phyloP scores from a whole-genome alignment of 1,140 invertebrate genomes.

The Bacillus rossius region DNA sequence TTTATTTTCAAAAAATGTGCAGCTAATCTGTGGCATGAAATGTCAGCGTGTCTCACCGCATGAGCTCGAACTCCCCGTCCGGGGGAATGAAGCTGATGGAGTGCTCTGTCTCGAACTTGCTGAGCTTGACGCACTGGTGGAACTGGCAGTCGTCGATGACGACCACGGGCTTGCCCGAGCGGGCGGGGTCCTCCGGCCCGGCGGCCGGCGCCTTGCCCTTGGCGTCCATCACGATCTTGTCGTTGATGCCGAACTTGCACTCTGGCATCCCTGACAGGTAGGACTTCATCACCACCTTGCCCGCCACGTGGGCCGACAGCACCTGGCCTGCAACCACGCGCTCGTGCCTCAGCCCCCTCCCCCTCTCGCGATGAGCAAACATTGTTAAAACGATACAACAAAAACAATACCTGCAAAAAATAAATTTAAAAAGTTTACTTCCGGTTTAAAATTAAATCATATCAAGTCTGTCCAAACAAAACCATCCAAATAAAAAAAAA shows the following conservation, averaged over 20 bases:
- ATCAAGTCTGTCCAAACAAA: neutral
- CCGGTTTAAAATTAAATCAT: neutral
- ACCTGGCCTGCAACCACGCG: slow-evolving; percentile 75
- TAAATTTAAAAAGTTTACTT: neutral
- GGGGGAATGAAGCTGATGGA: slow-evolving; percentile 99
- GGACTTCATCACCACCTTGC: slow-evolving; percentile 99
- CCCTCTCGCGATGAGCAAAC: no score
- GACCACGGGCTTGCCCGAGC: slow-evolving; percentile 91
- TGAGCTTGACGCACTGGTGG: slow-evolving; percentile 99
- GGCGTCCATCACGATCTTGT: slow-evolving; percentile 98
- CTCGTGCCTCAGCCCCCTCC: no score
- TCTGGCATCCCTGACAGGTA: slow-evolving; percentile 99
- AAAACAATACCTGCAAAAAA: neutral
- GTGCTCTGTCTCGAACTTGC: slow-evolving; percentile 99
- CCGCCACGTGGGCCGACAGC: slow-evolving; percentile 97
- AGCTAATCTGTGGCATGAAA: no score
- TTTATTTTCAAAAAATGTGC: no score
- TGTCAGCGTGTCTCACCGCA: slow-evolving; percentile 84
- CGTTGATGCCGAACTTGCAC: slow-evolving; percentile 99
- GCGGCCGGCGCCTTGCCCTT: slow-evolving; percentile 71
- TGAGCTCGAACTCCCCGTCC: slow-evolving; percentile 99
- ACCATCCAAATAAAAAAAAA: neutral
- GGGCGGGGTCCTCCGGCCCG: slow-evolving; percentile 75
- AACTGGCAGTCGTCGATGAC: slow-evolving; percentile 99
- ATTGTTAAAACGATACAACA: slow-evolving; percentile 5